Evolutionary conservation across 2,888 invertebrate species (phyloP).

Genomic region (Esperia sulphurella): DNA sequence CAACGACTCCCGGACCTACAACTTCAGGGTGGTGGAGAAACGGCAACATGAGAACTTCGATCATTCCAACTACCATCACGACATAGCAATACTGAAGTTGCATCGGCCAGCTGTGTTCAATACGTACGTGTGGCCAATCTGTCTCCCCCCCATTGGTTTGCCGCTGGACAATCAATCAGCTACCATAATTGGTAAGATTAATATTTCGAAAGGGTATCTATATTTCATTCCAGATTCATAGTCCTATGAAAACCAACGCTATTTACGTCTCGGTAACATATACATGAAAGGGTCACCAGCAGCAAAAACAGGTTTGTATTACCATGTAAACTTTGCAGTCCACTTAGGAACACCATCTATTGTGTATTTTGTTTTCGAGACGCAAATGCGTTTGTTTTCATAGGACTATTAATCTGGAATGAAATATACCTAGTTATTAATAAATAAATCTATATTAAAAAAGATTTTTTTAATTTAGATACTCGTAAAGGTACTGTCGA

Average conservation of each 20-base stretch:
- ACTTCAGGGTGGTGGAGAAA: slow-evolving; percentile 83
- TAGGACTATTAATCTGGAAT: no score
- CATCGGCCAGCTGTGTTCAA: slow-evolving; percentile 84
- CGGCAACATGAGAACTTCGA: slow-evolving; percentile 84
- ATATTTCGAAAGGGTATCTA: not conserved
- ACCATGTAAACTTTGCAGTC: no score
- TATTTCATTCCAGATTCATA: no score
- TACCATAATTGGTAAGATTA: slow-evolving; percentile 81
- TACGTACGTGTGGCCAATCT: slow-evolving; percentile 90
- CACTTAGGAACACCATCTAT: no score
- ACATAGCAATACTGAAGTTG: slow-evolving; percentile 86
- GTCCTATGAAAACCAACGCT: not conserved
- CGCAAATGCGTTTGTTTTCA: no score
- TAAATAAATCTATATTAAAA: no score
- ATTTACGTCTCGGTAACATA: not conserved
- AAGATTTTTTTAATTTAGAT: no score
- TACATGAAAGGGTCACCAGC: no score
- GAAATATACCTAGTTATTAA: no score
- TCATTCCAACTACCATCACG: slow-evolving; percentile 83
- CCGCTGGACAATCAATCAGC: slow-evolving; percentile 81
- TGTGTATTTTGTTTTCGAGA: no score
- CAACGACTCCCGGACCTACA: slow-evolving; percentile 85
- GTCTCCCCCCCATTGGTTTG: slow-evolving; percentile 84
- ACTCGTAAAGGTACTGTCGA: no score
- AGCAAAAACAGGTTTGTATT: no score